Evolutionary conservation across 1,140 invertebrate genomes (phyloP).

Genomic region (Pteromalus puparum): DNA sequence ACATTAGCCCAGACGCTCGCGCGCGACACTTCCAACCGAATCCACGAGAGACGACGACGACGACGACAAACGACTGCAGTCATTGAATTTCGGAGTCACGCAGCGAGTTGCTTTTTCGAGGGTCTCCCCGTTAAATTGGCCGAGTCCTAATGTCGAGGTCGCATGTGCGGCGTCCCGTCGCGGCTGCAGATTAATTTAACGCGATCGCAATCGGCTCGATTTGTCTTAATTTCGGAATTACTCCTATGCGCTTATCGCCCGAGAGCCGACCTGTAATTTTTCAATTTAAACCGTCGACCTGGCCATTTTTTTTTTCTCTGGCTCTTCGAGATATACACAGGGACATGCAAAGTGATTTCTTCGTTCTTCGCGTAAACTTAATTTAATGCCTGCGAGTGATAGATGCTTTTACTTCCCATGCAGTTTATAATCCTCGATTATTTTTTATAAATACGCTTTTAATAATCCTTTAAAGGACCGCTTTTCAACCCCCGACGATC

Average conservation of each 20-base stretch:
- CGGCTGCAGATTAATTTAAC: slow-evolving; percentile 35
- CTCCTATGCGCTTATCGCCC: neutral
- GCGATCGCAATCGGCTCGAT: slow-evolving; percentile 47
- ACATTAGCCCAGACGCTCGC: neutral
- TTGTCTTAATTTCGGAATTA: slow-evolving; percentile 49
- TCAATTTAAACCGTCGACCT: slow-evolving; percentile 16
- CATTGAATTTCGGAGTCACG: slow-evolving; percentile 23
- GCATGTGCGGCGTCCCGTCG: slow-evolving; percentile 30
- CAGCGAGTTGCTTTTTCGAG: neutral
- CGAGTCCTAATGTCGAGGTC: slow-evolving; percentile 34
- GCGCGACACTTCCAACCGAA: neutral
- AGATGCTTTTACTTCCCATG: too few species aligned
- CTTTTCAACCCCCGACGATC: neutral
- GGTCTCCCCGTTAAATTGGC: slow-evolving; percentile 22
- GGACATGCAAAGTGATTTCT: too few species aligned
- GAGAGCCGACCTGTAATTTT: slow-evolving; percentile 23
- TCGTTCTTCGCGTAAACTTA: too few species aligned
- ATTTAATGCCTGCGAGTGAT: too few species aligned
- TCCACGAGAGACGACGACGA: neutral
- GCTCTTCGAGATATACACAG: neutral
- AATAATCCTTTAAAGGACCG: too few species aligned
- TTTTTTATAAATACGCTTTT: too few species aligned
- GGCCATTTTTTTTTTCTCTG: neutral
- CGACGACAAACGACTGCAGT: neutral
- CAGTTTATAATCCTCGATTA: too few species aligned